Base-by-base conservation (phyloP, 1,140 invertebrate species). In the Pentalonia nigronervosa region DNA sequence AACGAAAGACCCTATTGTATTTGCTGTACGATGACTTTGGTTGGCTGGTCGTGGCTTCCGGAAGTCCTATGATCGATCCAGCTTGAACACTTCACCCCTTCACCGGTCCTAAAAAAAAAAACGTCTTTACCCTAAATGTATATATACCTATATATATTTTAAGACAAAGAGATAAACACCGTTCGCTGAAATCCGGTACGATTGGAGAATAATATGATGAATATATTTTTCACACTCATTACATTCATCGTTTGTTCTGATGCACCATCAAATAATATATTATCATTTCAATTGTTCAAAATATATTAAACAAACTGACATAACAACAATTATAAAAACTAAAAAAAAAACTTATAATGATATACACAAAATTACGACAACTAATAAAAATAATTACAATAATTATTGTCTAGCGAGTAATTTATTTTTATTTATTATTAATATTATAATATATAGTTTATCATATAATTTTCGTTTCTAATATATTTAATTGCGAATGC, bases 51-150 rank as follows among this genome's bases (percentile, higher is more conserved):
- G n/a, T 48, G 7, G 86, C 45, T 48, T 88, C 86, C 86, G 86
- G 47, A 34, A 88, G 47, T 88, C 30, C 9, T 87, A 48, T 48
- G 86, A 88, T 88, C 86, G 86, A 88, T 88, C 86, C 30, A 48
- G 23, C 86, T 84, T 23, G 0, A 45, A 84, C n/a, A 30, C 25
- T 21, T 25, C 21, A n/a, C 45, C 47, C 86, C 17, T 86, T 41
- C 86, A 6, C 17, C 9, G 9, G 36, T 84, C 9, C 41, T 84
- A 84, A 84, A 41, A 84, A 41, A 25, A 84, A 41, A 84, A 83
- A 41, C 41, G 83, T 45, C 34, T 45, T 84, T 45, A 41, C 83
- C 8, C 45, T 25, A 41, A 84, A 45, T 17, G 60, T 67, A 67
- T 67, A 67, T 20, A 83, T 36, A 60, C 7, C 6, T 23, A 60